Evolutionary conservation across 2,888 invertebrate genomes (phyloP).

Genomic region (Drosophila siamana): DNA sequence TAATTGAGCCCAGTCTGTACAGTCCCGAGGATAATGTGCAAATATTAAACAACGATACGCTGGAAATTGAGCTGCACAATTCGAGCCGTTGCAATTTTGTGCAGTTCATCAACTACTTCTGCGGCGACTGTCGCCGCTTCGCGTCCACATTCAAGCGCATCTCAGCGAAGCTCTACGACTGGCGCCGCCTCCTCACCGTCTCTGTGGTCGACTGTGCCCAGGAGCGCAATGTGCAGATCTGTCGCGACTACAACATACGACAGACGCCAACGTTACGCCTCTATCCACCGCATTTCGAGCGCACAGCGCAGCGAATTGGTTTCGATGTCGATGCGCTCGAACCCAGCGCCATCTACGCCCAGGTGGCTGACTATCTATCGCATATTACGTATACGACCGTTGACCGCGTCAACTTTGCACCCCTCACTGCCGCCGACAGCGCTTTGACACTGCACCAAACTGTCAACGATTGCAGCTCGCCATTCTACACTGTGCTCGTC

Average conservation of each 20-base stretch:
- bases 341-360: conserved; percentile 3
- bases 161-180: conserved; percentile 32
- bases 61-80: conserved; percentile 18
- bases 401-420: conserved; percentile 26
- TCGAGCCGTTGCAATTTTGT: conserved; percentile 82
- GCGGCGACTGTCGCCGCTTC: conserved; percentile 95
- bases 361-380: conserved; percentile 18
- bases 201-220: conserved; percentile 61
- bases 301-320: conserved; percentile 21
- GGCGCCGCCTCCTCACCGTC: conserved; percentile 43
- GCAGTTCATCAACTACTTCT: conserved; percentile 97
- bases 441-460: neutral
- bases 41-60: conserved; percentile 30
- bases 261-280: conserved; percentile 46
- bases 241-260: conserved; percentile 46
- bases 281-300: conserved; percentile 35
- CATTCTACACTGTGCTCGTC: conserved; percentile 37
- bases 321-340: conserved; percentile 12
- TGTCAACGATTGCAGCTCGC: neutral
- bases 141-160: conserved; percentile 87
- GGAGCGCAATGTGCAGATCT: conserved; percentile 47
- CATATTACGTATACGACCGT: conserved; percentile 14
- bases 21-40: conserved; percentile 48
- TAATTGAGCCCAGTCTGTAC: conserved; percentile 51
- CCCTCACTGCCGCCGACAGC: conserved; percentile 6